A percentile compares a stretch with the other conserved stretches of the same genome.
These are phyloP conservation scores for Odontomyia ornata DNA, from an alignment of 2,888 invertebrate genomes.

Conservation along the genomic window DNA sequence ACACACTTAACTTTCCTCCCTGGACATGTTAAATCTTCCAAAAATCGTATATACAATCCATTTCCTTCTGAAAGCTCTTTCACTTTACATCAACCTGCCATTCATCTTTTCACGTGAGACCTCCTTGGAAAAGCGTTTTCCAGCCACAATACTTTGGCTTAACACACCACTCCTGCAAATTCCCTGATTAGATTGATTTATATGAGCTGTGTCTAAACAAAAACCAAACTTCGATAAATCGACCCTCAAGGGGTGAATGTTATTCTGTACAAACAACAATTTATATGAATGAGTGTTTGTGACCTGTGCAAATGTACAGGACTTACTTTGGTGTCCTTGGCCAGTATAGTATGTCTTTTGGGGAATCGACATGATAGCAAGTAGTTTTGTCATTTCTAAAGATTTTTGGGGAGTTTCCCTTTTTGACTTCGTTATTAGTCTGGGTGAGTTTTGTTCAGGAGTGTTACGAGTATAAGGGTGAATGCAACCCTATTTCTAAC, in stretches of 20 bases:
- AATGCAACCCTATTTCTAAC: no score
- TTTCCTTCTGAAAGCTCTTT: no score
- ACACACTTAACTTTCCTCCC: no score
- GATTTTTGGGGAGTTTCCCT: slow-evolving; percentile 28
- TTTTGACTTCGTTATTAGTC: background rate
- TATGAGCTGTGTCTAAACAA: slow-evolving; percentile 35
- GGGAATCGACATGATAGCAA: background rate
- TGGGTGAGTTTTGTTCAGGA: background rate
- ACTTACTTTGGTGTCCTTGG: background rate
- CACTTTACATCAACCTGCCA: no score
- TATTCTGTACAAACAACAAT: background rate
- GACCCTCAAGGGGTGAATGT: slow-evolving; percentile 15
- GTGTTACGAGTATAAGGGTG: background rate
- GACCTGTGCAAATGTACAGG: background rate
- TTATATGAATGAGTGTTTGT: background rate
- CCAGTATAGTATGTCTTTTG: background rate
- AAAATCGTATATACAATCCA: no score
- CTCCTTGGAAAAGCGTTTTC: no score
- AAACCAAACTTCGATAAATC: slow-evolving; percentile 42
- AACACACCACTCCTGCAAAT: background rate
- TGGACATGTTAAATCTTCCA: no score
- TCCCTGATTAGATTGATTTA: slow-evolving; percentile 20
- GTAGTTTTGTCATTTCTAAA: slow-evolving; percentile 22
- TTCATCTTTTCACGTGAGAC: no score
- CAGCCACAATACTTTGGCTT: background rate